Conservation (phyloP, 2,113 vertebrate genomes). For the Hyla sarda region DNA sequence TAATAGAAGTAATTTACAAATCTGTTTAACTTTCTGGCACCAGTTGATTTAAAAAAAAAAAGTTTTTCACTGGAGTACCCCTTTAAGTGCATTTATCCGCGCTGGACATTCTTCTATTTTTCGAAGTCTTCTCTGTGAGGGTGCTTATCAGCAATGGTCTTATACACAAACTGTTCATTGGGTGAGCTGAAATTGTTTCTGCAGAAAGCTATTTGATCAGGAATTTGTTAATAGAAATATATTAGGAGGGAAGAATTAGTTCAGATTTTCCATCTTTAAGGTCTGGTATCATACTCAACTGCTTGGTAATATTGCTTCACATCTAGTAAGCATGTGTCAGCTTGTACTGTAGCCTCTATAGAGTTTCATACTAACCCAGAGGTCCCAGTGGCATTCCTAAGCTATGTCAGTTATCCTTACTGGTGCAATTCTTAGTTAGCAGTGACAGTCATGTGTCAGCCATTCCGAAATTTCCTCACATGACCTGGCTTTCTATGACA, state of each 20-base stretch:
- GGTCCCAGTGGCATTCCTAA: not conserved
- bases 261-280: not conserved
- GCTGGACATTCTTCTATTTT: too few species aligned
- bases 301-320: not conserved
- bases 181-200: too few species aligned
- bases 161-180: too few species aligned
- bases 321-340: not conserved
- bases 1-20: too few species aligned
- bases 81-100: too few species aligned
- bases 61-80: too few species aligned
- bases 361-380: constrained; percentile 18
- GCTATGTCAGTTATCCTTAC: constrained; percentile 9
- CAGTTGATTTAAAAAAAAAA: too few species aligned
- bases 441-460: constrained; percentile 24
- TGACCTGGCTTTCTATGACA: not conserved
- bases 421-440: not conserved
- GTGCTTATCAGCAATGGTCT: too few species aligned
- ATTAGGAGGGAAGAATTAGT: not conserved
- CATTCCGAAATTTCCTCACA: constrained; percentile 7
- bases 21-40: too few species aligned
- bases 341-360: not conserved
- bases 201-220: too few species aligned
- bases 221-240: not conserved
- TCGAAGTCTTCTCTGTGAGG: too few species aligned
- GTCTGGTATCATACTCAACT: not conserved